Conservation (phyloP, 2,113 vertebrate genomes). For the Pagrus major region DNA sequence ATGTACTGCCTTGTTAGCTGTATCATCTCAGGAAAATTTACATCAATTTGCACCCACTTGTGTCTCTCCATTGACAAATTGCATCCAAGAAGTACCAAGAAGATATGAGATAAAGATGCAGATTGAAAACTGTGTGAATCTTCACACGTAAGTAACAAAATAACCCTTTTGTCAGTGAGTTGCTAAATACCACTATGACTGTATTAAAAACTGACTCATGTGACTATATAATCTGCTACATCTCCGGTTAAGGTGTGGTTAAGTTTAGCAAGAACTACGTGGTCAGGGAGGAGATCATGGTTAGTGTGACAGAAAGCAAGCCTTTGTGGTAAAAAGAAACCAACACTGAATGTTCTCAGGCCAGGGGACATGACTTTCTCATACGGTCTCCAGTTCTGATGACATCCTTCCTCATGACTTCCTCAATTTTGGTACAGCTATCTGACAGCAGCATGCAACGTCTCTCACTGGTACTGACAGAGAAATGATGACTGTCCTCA, state of each 20-base stretch:
- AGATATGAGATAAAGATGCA: neutral
- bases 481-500: no score
- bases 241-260: neutral
- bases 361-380: no score
- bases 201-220: neutral
- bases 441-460: no score
- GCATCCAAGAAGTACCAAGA: neutral
- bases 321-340: neutral
- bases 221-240: neutral
- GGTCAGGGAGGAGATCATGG: neutral
- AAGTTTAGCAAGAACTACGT: neutral
- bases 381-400: neutral
- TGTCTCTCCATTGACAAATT: no score
- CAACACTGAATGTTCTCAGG: no score
- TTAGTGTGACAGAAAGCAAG: neutral
- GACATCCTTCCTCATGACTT: neutral
- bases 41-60: no score
- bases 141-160: neutral
- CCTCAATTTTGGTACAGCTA: no score
- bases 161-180: neutral
- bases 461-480: no score
- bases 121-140: neutral
- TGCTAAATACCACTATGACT: neutral
- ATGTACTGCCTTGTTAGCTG: no score
- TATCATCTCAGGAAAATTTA: no score